Evolutionary conservation across 2,888 invertebrate genomes (phyloP).

Genomic region (Ommatoiulus sabulosus): DNA sequence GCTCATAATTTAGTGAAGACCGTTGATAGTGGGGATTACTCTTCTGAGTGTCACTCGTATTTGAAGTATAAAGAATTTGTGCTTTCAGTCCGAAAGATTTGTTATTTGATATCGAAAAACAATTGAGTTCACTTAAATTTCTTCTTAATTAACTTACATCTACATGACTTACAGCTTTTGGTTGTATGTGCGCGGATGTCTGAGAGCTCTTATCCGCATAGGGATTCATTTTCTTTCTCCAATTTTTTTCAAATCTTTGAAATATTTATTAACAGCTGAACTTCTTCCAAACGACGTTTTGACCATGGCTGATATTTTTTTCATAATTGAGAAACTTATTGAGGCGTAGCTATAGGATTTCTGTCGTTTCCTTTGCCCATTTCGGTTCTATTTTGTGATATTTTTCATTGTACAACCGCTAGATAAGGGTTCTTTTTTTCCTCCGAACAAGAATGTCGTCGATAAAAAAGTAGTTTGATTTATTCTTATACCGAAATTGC

Average conservation of each 20-base stretch:
- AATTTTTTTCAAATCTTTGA: not conserved
- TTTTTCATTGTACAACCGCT: slow-evolving; percentile 34
- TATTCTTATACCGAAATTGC: slow-evolving; percentile 20
- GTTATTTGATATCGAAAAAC: no score
- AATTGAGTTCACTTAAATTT: no score
- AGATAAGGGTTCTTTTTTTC: not conserved
- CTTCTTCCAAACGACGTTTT: not conserved
- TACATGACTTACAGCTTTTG: no score
- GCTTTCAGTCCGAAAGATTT: no score
- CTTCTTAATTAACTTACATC: no score
- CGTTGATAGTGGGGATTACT: no score
- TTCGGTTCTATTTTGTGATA: not conserved
- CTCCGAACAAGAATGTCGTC: slow-evolving; percentile 2
- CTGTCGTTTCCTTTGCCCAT: slow-evolving; percentile 34
- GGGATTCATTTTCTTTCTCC: not conserved
- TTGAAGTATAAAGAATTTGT: no score
- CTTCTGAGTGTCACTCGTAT: no score
- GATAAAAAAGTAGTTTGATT: slow-evolving; percentile 34
- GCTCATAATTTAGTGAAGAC: no score
- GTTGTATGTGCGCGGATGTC: no score
- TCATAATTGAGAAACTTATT: slow-evolving; percentile 23
- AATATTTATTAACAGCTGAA: not conserved
- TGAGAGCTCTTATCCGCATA: no score
- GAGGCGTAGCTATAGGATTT: slow-evolving; percentile 10
- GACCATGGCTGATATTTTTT: not conserved